Percentiles rank a stretch among this genome's conserved stretches.
These are phyloP conservation scores for Laticauda colubrina DNA, from an alignment of 2,113 vertebrate species.

Conservation along the genomic window DNA sequence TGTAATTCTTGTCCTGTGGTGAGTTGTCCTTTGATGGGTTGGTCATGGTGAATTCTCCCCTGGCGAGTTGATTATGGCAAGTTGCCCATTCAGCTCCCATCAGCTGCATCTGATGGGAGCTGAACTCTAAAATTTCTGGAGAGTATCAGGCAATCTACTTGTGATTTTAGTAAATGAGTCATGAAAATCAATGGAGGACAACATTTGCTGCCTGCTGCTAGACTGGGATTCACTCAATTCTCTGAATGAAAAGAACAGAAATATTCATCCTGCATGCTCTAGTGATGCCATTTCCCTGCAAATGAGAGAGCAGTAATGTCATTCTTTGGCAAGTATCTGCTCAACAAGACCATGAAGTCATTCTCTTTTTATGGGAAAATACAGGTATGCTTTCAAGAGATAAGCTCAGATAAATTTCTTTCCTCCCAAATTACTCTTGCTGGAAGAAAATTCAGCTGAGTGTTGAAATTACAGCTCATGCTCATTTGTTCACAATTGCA, in stretches of 20 bases:
- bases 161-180: background rate
- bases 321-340: background rate
- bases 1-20: background rate
- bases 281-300: background rate
- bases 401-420: conserved; percentile 21
- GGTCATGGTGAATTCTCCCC: background rate
- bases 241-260: background rate
- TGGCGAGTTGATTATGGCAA: background rate
- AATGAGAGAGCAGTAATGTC: background rate
- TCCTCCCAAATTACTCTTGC: conserved; percentile 9
- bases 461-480: background rate
- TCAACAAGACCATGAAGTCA: conserved; percentile 7
- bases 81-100: background rate
- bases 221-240: background rate
- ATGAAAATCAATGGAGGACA: background rate
- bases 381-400: conserved; percentile 22
- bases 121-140: background rate
- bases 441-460: background rate
- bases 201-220: background rate
- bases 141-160: background rate
- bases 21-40: background rate
- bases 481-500: background rate
- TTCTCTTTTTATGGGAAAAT: background rate
- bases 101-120: background rate
- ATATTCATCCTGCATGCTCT: background rate